Conservation (phyloP, 2,888 invertebrate species). For the Rhingia campestris region DNA sequence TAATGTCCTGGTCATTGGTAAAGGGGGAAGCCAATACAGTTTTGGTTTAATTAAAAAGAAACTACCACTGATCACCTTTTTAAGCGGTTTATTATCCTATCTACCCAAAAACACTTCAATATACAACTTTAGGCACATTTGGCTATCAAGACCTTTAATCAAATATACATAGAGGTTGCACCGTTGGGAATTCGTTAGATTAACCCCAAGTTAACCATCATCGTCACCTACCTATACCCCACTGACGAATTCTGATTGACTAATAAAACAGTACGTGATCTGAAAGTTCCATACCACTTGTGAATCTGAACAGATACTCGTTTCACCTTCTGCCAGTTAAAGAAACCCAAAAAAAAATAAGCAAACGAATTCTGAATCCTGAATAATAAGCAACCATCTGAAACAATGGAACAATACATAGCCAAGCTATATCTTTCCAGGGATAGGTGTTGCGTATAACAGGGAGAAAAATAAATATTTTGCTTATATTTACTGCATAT, state of each 20-base stretch:
- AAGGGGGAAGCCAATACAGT: neutral
- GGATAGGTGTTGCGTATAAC: slow-evolving; percentile 51
- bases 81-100: neutral
- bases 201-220: slow-evolving; percentile 61
- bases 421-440: slow-evolving; percentile 10
- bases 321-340: slow-evolving; percentile 42
- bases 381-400: slow-evolving; percentile 64
- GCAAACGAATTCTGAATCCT: slow-evolving; percentile 39
- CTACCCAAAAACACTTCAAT: neutral
- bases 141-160: slow-evolving; percentile 38
- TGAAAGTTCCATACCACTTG: slow-evolving; percentile 69
- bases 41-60: too few species aligned
- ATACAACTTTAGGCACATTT: slow-evolving; percentile 29
- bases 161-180: slow-evolving; percentile 67
- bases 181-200: slow-evolving; percentile 67
- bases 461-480: slow-evolving; percentile 38
- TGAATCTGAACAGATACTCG: slow-evolving; percentile 12
- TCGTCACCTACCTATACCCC: slow-evolving; percentile 59
- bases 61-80: neutral
- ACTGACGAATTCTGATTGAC: slow-evolving; percentile 79
- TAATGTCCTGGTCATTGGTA: neutral
- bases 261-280: slow-evolving; percentile 81
- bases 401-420: slow-evolving; percentile 53
- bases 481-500: slow-evolving; percentile 45
- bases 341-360: slow-evolving; percentile 5